Evolutionary conservation across 2,888 invertebrate species (phyloP).

Genomic region (Empis livida): DNA sequence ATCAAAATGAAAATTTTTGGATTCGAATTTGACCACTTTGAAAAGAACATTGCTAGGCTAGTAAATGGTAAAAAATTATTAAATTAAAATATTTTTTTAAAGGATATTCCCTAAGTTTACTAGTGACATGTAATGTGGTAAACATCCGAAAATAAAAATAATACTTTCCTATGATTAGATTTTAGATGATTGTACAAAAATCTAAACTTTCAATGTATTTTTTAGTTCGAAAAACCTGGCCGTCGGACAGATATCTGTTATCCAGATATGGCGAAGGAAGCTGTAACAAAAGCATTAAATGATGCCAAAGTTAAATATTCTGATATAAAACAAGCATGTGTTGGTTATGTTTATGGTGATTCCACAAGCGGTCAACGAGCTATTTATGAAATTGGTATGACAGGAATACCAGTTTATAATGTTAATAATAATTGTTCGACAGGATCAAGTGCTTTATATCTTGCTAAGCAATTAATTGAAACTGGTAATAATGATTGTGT

Average conservation of each 20-base stretch:
- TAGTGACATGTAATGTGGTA: no score
- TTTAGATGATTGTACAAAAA: no score
- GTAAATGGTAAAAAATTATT: no score
- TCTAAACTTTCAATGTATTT: no score
- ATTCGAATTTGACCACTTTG: no score
- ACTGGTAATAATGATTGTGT: constrained; percentile 77
- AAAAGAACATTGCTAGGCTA: no score
- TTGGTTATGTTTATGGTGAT: constrained; percentile 91
- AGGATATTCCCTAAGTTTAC: no score
- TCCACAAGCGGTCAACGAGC: constrained; percentile 93
- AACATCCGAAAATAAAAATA: no score
- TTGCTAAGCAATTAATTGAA: constrained; percentile 88
- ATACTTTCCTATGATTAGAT: no score
- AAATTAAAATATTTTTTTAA: no score
- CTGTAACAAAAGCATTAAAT: constrained; percentile 71
- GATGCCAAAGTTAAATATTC: constrained; percentile 69
- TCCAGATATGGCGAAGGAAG: constrained; percentile 89
- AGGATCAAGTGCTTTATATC: constrained; percentile 80
- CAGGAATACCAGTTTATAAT: constrained; percentile 93
- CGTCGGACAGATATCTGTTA: constrained; percentile 71
- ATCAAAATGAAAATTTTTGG: no score
- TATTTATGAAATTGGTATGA: constrained; percentile 87
- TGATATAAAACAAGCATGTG: constrained; percentile 77
- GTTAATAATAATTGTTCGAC: constrained; percentile 99
- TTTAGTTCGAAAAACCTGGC: constrained; percentile 86